These are phyloP conservation scores for Grammomys dolichurus DNA, from an alignment of 2,113 vertebrate genomes.

Conservation along the genomic window DNA sequence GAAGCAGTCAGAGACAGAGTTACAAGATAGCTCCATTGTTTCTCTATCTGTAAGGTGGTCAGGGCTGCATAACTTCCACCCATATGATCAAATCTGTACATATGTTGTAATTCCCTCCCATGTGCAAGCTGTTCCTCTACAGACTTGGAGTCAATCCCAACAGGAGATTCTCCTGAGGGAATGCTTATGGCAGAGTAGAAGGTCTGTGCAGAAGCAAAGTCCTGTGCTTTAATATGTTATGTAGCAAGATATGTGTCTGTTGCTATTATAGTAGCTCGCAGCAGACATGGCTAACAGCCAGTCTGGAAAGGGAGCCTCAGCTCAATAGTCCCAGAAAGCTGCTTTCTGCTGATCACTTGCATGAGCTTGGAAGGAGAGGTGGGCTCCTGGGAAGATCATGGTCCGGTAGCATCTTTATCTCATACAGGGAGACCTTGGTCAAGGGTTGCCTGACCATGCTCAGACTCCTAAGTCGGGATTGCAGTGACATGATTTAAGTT, in stretches of 20 bases:
- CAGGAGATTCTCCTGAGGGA: background rate
- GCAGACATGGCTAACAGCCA: background rate
- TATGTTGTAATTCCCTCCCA: background rate
- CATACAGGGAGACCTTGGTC: background rate
- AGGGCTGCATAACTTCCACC: background rate
- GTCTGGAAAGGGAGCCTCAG: no score
- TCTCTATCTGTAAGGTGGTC: accelerated
- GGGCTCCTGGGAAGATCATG: background rate
- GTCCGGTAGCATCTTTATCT: background rate
- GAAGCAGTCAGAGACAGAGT: background rate
- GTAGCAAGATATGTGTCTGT: accelerated
- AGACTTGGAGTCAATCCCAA: background rate
- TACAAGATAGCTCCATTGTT: background rate
- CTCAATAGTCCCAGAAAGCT: background rate
- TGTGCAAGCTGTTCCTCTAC: no score
- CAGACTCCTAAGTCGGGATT: background rate
- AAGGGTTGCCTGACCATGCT: no score
- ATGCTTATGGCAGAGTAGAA: background rate
- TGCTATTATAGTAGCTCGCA: background rate
- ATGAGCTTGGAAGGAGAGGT: background rate
- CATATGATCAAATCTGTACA: background rate
- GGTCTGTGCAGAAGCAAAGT: background rate
- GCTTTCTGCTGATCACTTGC: background rate
- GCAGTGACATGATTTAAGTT: background rate
- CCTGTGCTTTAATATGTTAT: background rate